These are phyloP conservation scores for Enteromius afrohamiltoni DNA, from an alignment of 2,797 vertebrate species.

Conservation along the genomic window DNA sequence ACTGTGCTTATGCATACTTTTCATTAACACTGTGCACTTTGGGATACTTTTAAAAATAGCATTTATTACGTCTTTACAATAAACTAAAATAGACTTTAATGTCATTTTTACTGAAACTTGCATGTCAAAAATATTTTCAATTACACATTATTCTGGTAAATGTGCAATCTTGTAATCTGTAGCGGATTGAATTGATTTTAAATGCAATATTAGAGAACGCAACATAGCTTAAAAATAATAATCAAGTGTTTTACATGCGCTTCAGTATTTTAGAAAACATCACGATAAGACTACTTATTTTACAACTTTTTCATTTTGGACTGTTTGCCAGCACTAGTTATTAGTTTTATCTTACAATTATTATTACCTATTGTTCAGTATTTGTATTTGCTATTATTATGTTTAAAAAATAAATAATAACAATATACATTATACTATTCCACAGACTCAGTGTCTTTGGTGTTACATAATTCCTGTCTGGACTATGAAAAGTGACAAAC, in stretches of 20 bases:
- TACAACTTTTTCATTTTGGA: too few species aligned
- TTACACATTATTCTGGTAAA: not conserved
- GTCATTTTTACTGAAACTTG: not conserved
- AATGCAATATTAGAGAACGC: not conserved
- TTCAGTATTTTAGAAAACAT: not conserved
- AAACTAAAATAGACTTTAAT: not conserved
- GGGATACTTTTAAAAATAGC: not conserved
- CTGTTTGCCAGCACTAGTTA: too few species aligned
- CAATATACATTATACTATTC: not conserved
- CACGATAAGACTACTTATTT: not conserved
- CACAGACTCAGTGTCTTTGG: not conserved
- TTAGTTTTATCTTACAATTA: too few species aligned
- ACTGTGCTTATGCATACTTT: not conserved
- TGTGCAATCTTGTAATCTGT: not conserved
- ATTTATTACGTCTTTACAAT: not conserved
- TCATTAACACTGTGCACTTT: not conserved
- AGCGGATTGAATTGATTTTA: not conserved
- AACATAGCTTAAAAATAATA: not conserved
- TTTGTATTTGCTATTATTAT: not conserved
- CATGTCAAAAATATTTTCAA: not conserved
- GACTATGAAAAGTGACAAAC: not conserved
- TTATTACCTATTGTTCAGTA: not conserved
- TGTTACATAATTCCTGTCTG: not conserved
- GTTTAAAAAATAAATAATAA: not conserved
- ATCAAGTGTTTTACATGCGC: not conserved